Evolutionary conservation across 2,888 invertebrate species (phyloP).

Genomic region (Pinctada fucata): DNA sequence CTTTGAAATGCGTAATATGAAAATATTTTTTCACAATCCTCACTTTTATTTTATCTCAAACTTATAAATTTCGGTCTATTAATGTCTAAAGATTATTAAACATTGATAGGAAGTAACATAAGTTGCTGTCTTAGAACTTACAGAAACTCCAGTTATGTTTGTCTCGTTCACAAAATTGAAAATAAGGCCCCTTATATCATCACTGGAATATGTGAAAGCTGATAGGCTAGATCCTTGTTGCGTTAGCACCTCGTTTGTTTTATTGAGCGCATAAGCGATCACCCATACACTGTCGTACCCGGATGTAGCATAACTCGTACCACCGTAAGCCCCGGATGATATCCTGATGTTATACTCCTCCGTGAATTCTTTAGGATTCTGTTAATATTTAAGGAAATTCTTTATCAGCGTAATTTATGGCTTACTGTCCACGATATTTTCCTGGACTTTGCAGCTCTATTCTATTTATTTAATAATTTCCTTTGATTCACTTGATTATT

Average conservation of each 20-base stretch:
- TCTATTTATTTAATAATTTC: too few species aligned
- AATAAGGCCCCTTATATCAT: conserved; percentile 21
- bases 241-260: not conserved
- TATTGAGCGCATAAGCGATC: conserved; percentile 29
- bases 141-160: conserved; percentile 27
- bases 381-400: not conserved
- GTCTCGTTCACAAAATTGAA: conserved; percentile 23
- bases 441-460: too few species aligned
- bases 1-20: too few species aligned
- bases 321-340: conserved; percentile 7
- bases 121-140: not conserved
- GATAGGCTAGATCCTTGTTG: not conserved
- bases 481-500: too few species aligned
- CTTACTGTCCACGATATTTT: too few species aligned
- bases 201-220: conserved; percentile 23
- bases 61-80: too few species aligned
- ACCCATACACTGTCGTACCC: conserved; percentile 34
- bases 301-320: conserved; percentile 22
- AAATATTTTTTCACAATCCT: too few species aligned
- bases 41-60: too few species aligned
- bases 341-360: conserved; percentile 7
- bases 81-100: too few species aligned
- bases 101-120: too few species aligned
- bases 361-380: conserved; percentile 28
- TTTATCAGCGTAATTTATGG: too few species aligned